Percentiles rank a stretch among this genome's conserved stretches.
These are phyloP conservation scores for Hypsopygia costalis DNA, from an alignment of 2,888 invertebrate species.

Conservation along the genomic window DNA sequence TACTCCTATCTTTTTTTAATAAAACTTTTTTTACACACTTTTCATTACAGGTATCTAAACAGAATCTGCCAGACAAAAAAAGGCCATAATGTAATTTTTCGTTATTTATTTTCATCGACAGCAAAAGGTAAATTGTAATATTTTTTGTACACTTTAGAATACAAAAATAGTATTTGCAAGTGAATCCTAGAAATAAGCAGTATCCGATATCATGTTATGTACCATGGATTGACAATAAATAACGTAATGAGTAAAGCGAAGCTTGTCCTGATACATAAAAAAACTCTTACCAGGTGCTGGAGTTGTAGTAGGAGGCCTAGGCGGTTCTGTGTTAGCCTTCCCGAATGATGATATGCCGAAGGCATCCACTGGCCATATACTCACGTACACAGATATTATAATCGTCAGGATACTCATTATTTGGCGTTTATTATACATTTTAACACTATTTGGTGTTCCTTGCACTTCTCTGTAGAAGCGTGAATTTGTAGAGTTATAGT, in stretches of 20 bases:
- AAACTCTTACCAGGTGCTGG: slow-evolving; percentile 62
- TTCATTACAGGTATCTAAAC: too few relatives aligned
- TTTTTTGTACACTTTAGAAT: too few relatives aligned
- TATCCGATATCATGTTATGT: too few relatives aligned
- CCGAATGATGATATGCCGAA: slow-evolving; percentile 70
- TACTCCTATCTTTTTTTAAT: too few relatives aligned
- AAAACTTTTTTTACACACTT: too few relatives aligned
- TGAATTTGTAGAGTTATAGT: not conserved
- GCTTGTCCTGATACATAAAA: slow-evolving; percentile 32
- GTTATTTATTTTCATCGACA: too few relatives aligned
- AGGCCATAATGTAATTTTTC: too few relatives aligned
- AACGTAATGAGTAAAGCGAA: slow-evolving; percentile 13
- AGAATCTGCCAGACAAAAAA: too few relatives aligned
- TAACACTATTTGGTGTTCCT: not conserved
- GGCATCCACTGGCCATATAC: slow-evolving; percentile 37
- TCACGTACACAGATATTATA: slow-evolving; percentile 38
- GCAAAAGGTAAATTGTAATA: too few relatives aligned
- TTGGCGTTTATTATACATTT: slow-evolving; percentile 22
- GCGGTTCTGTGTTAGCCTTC: slow-evolving; percentile 65
- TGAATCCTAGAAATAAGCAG: too few relatives aligned
- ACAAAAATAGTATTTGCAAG: too few relatives aligned
- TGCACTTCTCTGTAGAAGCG: not conserved
- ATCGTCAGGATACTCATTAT: slow-evolving; percentile 23
- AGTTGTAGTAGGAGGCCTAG: slow-evolving; percentile 57
- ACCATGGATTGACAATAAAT: not conserved